A percentile compares a stretch with the other conserved stretches of the same genome.
Conservation (phyloP, 2,113 vertebrate species). For the Circaetus cinerascens region DNA sequence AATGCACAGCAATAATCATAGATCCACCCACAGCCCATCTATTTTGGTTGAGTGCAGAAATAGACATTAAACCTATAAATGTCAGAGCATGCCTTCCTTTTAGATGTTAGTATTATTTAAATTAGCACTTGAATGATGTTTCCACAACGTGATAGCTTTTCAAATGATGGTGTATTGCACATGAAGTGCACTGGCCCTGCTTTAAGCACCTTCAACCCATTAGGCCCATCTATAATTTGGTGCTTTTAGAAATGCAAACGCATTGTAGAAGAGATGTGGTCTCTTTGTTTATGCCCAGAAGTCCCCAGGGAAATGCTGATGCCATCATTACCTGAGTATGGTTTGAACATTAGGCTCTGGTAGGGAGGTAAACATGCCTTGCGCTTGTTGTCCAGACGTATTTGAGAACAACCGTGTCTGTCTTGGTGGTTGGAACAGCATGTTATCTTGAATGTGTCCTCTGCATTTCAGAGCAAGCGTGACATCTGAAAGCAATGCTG, state of each 20-base stretch:
- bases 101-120: constrained; percentile 71
- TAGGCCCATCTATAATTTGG: constrained; percentile 57
- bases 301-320: constrained; percentile 22
- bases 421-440: not conserved
- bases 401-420: not conserved
- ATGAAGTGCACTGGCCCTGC: constrained; percentile 25
- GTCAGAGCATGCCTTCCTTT: constrained; percentile 60
- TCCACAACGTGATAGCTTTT: constrained; percentile 60
- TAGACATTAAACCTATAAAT: constrained; percentile 70
- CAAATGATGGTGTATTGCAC: constrained; percentile 54
- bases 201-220: constrained; percentile 62
- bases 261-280: not conserved
- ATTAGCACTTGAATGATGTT: constrained; percentile 65
- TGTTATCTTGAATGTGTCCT: not conserved
- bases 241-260: constrained; percentile 48
- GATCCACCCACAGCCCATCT: constrained; percentile 59
- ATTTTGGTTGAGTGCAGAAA: constrained; percentile 65
- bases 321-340: constrained; percentile 38
- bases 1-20: constrained; percentile 56
- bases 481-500: not conserved
- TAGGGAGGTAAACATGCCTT: not conserved
- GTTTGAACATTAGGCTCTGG: not conserved
- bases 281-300: constrained; percentile 37
- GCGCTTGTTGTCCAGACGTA: not conserved
- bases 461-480: not conserved